These are phyloP conservation scores for Spicauda simplicius DNA, from an alignment of 2,888 invertebrate genomes.

Conservation along the genomic window DNA sequence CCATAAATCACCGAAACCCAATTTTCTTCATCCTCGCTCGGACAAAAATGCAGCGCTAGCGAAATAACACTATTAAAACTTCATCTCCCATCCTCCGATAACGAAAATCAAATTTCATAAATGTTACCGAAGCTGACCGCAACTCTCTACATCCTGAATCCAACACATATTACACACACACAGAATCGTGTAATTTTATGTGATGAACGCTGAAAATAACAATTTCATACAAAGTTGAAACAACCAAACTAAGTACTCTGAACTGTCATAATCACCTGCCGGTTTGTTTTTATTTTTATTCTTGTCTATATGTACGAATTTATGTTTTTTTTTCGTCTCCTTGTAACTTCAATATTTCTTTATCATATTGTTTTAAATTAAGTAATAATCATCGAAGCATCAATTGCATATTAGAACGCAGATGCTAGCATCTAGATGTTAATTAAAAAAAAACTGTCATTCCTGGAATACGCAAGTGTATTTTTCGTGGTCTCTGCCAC, in stretches of 20 bases:
- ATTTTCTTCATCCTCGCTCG: constrained; percentile 19
- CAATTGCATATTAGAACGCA: too few relatives aligned
- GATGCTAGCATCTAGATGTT: too few relatives aligned
- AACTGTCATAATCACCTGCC: too few relatives aligned
- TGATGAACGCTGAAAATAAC: constrained; percentile 45
- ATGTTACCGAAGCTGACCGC: constrained; percentile 19
- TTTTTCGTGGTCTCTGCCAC: too few relatives aligned
- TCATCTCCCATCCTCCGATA: constrained; percentile 15
- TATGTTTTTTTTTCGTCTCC: too few relatives aligned
- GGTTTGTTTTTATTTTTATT: too few relatives aligned
- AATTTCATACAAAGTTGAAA: constrained; percentile 44
- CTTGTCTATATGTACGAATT: too few relatives aligned
- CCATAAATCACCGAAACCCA: constrained; percentile 20
- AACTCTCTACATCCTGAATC: constrained; percentile 10
- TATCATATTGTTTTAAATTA: too few relatives aligned
- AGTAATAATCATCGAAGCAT: too few relatives aligned
- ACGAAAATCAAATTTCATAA: constrained; percentile 28
- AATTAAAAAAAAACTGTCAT: too few relatives aligned
- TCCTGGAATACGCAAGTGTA: too few relatives aligned
- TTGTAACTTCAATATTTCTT: too few relatives aligned
- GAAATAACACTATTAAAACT: constrained; percentile 30
- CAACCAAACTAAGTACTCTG: constrained; percentile 16
- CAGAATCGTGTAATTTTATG: constrained; percentile 44
- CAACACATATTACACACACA: constrained; percentile 26
- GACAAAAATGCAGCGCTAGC: constrained; percentile 21